Evolutionary conservation across 2,888 invertebrate species (phyloP), one percentile per base, ranked within the genome.

Genomic region (Ganaspis brasiliensis): DNA sequence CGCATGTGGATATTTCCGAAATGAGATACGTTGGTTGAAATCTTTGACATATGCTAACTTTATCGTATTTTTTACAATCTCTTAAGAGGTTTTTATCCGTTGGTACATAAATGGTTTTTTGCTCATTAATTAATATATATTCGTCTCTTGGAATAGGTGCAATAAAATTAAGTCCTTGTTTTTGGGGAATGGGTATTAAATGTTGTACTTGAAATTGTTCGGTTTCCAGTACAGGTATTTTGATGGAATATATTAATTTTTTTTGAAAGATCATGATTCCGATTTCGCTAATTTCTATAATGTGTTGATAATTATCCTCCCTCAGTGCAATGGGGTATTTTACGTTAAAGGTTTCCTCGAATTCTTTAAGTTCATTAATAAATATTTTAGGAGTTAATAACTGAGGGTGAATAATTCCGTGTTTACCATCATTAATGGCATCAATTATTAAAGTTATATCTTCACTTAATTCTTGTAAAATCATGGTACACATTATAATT

Each of bases 311-410:
- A n/a, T 49, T 49, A 2, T 6, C 3, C 0, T 16, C 49, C 2
- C 4, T 49, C 3, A 49, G n/a, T n/a, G 49, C 14, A 5, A 37
- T 67, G 12, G 35, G 21, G 16, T 26, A 67, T n/a, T 67, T 67
- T 4, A 14, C 12, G 4, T 31, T 24, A 21, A 45, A 21, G 24
- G 24, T 57, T 14, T 70, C 19, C 10, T 26, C 10, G 0, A 59
- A 45, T 49, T 61, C 61, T 55, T 61, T 70, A 21, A 57, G 56
- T 71, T 31, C 57, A 49, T 49, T 49, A n/a, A 49, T n/a, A 6
- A 49, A n/a, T n/a, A 6, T n/a, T 49, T 14, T 16, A 0, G 49
- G 49, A 4, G 49, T 49, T 49, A 49, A 49, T n/a, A 49, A 49
- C n/a, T 49, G 49, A 1, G 49, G 49, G n/a, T 49, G 49, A 3